Evolutionary conservation across 2,113 vertebrate species (phyloP), one percentile per base, ranked within the genome.

Genomic region (Periophthalmus modestus): DNA sequence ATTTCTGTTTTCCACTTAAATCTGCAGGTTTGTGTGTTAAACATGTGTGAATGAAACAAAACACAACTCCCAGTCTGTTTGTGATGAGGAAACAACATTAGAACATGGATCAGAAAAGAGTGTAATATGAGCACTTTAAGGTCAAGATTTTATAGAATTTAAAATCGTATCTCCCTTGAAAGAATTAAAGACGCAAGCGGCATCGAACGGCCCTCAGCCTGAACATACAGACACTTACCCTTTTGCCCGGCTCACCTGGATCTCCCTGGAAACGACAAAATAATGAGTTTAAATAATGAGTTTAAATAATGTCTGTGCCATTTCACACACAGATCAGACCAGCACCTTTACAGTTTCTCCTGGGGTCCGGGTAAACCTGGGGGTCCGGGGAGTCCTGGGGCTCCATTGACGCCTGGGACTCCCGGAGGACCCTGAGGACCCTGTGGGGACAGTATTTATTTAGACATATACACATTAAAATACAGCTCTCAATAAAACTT

Each of bases 331-430:
- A 36, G 33, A 23, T 18, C 55, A 57, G 7, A 11, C 9, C 33
- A 39, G 34, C 79, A 96, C 96, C 94, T 97, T 97, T 59, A 95
- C 62, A 33, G 95, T 95, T 48, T 87, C 67, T 12, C 96, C 96
- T 12, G 94, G 90, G 91, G 81, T 0, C 95, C 95, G 2, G 70
- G 66, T 14, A 91, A 89, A 13, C 95, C 95, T 4, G 79, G 50
- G 7, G 89, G 92, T 23, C 93, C 93, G 14, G 94, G 92, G 4
- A 93, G 54, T 5, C 95, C 95, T 4, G 94, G 87, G 16, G 93
- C 77, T 57, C 92, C 92, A 54, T 86, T 67, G 13, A 85, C 79
- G 12, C 90, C 91, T 16, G 87, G n/a, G 21, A 92, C 73, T 48
- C 90, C 90, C 15, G 88, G 46, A 69, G 86, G 73, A 14, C 91